These are phyloP conservation scores for Palythoa grandiflora DNA, from an alignment of 92 coral and sea anemone species.

Conservation along the genomic window DNA sequence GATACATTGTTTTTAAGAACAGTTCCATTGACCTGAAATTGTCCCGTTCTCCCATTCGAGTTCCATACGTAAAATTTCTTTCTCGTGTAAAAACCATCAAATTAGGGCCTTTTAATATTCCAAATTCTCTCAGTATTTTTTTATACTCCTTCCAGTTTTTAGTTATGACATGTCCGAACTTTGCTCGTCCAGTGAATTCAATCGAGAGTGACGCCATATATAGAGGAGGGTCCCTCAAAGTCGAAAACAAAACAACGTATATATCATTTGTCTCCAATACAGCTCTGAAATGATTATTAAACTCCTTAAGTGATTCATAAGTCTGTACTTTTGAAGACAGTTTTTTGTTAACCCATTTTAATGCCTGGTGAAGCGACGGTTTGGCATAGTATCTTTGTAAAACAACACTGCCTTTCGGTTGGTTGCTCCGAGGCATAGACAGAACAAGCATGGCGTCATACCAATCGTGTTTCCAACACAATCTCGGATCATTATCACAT, in stretches of 20 bases:
- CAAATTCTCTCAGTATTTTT: conserved; percentile 70
- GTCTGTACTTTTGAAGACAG: conserved; percentile 76
- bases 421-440: conserved; percentile 92
- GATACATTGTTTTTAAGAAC: conserved; percentile 87
- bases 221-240: conserved; percentile 86
- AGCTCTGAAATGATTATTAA: conserved; percentile 58
- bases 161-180: conserved; percentile 84
- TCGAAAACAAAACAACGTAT: conserved; percentile 85
- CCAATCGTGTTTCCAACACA: conserved; percentile 89
- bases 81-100: conserved; percentile 91
- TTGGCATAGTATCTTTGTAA: conserved; percentile 81
- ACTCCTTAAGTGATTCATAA: conserved; percentile 62
- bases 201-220: conserved; percentile 89
- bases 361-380: conserved; percentile 80
- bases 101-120: conserved; percentile 72
- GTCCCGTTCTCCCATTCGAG: conserved; percentile 82
- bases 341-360: conserved; percentile 84
- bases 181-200: conserved; percentile 93
- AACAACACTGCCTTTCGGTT: conserved; percentile 96
- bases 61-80: conserved; percentile 82
- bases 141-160: conserved; percentile 60
- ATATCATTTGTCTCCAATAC: conserved; percentile 62
- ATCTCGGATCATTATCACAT: conserved; percentile 85
- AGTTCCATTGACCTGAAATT: conserved; percentile 77
- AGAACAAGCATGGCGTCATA: conserved; percentile 73